phyloP scores from a whole-genome alignment of 2,113 vertebrate species.

The Calypte anna region DNA sequence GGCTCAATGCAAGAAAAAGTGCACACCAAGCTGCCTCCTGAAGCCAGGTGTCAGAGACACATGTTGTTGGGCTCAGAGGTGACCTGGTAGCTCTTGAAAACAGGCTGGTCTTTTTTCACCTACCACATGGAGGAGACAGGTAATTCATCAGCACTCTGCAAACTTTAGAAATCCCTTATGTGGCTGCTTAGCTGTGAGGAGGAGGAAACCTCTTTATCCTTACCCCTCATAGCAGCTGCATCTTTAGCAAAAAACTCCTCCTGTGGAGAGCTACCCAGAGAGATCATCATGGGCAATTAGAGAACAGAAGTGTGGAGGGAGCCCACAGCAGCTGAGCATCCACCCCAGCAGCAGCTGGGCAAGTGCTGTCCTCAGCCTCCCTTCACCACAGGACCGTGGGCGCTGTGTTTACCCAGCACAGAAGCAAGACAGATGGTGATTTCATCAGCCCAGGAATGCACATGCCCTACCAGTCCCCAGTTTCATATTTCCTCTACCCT shows the following conservation, averaged over 20 bases:
- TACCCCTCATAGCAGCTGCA: neutral
- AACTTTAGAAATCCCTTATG: neutral
- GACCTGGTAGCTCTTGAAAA: neutral
- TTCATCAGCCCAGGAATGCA: slow-evolving; percentile 8
- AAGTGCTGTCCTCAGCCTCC: neutral
- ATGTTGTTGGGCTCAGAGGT: neutral
- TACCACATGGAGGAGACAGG: neutral
- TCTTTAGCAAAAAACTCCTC: neutral
- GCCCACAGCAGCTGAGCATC: neutral
- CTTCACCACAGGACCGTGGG: fast-evolving
- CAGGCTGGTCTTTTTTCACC: neutral
- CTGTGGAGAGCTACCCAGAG: neutral
- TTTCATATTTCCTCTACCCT: neutral
- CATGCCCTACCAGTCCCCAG: neutral
- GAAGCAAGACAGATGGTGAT: neutral
- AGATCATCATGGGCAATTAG: neutral
- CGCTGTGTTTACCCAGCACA: neutral
- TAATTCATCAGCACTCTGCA: neutral
- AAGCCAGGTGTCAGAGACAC: neutral
- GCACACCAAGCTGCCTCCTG: neutral
- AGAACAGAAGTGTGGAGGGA: neutral
- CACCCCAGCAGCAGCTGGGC: neutral
- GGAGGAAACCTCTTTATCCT: neutral
- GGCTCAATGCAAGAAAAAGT: neutral
- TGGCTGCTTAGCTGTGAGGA: neutral